These are phyloP conservation scores for Steinernema hermaphroditum DNA, from an alignment of 2,888 invertebrate species.

Conservation along the genomic window DNA sequence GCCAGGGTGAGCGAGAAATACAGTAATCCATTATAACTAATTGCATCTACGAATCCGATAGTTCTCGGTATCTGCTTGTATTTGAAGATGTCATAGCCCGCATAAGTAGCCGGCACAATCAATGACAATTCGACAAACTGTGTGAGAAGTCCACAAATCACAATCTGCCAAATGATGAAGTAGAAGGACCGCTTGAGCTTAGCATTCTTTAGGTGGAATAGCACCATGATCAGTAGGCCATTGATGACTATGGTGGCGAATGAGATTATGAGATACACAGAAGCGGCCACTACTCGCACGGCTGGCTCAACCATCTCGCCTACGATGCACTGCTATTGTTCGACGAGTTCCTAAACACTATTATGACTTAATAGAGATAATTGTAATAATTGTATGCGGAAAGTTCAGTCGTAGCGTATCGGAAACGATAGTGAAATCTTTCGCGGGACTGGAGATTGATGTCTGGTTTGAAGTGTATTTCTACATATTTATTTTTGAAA, in stretches of 20 bases:
- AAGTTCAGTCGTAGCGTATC: too few species aligned
- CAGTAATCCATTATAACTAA: slow-evolving; percentile 10
- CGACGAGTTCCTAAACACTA: too few species aligned
- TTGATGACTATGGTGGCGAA: neutral
- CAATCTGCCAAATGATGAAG: slow-evolving; percentile 5
- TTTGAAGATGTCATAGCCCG: neutral
- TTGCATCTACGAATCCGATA: neutral
- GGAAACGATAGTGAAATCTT: too few species aligned
- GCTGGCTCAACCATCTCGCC: neutral
- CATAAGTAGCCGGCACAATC: neutral
- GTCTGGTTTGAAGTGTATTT: too few species aligned
- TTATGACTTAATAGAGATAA: too few species aligned
- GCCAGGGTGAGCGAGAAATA: neutral
- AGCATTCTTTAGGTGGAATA: neutral
- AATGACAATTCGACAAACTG: neutral
- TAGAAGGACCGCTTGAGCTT: neutral
- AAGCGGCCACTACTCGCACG: neutral
- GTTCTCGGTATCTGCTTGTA: neutral
- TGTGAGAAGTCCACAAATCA: neutral
- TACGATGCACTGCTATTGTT: too few species aligned
- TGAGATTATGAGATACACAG: neutral
- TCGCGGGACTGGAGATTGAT: too few species aligned
- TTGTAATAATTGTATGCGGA: too few species aligned
- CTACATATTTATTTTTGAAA: too few species aligned
- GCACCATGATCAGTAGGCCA: neutral